Evolutionary conservation across 1,140 invertebrate species (phyloP).

Genomic region (Zaprionus kolodkinae): DNA sequence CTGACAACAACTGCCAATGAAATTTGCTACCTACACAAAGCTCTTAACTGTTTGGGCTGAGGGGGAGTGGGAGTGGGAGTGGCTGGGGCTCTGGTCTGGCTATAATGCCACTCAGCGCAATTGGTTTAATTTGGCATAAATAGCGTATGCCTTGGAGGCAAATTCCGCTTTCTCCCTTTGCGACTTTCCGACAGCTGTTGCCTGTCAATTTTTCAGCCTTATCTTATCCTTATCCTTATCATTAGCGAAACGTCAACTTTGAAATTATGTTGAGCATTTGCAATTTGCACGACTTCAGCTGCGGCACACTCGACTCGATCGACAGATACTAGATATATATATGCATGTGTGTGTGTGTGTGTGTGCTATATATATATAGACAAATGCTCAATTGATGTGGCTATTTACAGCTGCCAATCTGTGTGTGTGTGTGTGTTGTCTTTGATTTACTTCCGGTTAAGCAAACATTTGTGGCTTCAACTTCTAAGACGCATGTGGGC

Average conservation of each 20-base stretch:
- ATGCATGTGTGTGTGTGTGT: neutral
- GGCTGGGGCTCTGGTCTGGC: conserved; percentile 9
- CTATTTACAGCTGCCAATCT: conserved; percentile 20
- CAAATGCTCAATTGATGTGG: conserved; percentile 31
- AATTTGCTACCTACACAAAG: conserved; percentile 66
- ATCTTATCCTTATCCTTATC: conserved; percentile 45
- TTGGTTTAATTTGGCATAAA: conserved; percentile 82
- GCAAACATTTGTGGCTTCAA: conserved; percentile 49
- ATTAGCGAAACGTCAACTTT: conserved; percentile 75
- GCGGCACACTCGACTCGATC: neutral
- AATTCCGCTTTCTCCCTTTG: conserved; percentile 19
- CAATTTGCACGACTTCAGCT: neutral
- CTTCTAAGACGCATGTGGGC: conserved; percentile 21
- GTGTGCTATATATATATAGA: neutral
- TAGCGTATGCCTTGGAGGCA: conserved; percentile 47
- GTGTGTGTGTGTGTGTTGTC: conserved; percentile 17
- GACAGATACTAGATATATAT: neutral
- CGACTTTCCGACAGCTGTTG: conserved; percentile 43
- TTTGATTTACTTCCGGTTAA: conserved; percentile 49
- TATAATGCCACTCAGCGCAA: conserved; percentile 70
- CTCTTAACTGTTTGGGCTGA: neutral
- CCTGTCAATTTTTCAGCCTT: conserved; percentile 68
- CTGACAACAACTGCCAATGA: conserved; percentile 54
- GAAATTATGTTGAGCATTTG: conserved; percentile 50
- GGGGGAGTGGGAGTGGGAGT: neutral